Percentiles rank a stretch among this genome's conserved stretches.
Evolutionary conservation across 92 coral and sea anemone genomes (phyloP).

Genomic region (Metridium senile): DNA sequence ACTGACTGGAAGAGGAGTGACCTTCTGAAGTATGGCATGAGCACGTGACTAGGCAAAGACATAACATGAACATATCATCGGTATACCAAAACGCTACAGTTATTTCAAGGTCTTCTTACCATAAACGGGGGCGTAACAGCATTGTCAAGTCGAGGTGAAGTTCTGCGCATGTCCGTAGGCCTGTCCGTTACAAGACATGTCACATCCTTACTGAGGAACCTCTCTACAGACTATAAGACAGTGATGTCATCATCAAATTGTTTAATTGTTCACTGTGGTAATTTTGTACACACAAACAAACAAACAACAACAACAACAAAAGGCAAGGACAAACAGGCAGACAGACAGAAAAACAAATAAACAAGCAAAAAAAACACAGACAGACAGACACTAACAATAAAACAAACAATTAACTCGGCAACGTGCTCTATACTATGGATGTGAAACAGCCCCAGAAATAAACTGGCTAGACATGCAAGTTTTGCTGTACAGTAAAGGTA

Average conservation of each 20-base stretch:
- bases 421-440: too few relatives aligned
- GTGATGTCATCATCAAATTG: neutral
- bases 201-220: constrained; percentile 71
- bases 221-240: constrained; percentile 60
- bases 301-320: too few relatives aligned
- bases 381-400: too few relatives aligned
- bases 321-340: too few relatives aligned
- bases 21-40: constrained; percentile 74
- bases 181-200: constrained; percentile 79
- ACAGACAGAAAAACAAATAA: too few relatives aligned
- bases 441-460: neutral
- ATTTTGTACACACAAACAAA: too few relatives aligned
- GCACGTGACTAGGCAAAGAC: constrained; percentile 55
- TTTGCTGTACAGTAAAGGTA: neutral
- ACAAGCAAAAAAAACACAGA: too few relatives aligned
- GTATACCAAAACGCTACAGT: neutral
- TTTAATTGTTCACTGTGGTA: neutral
- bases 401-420: too few relatives aligned
- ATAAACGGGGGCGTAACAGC: neutral
- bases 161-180: constrained; percentile 33
- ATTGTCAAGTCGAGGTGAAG: constrained; percentile 30
- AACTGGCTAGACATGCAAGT: neutral
- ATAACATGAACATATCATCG: neutral
- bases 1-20: constrained; percentile 39
- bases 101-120: constrained; percentile 26